phyloP scores from a whole-genome alignment of 2,113 vertebrate genomes.

The Apodemus speciosus region DNA sequence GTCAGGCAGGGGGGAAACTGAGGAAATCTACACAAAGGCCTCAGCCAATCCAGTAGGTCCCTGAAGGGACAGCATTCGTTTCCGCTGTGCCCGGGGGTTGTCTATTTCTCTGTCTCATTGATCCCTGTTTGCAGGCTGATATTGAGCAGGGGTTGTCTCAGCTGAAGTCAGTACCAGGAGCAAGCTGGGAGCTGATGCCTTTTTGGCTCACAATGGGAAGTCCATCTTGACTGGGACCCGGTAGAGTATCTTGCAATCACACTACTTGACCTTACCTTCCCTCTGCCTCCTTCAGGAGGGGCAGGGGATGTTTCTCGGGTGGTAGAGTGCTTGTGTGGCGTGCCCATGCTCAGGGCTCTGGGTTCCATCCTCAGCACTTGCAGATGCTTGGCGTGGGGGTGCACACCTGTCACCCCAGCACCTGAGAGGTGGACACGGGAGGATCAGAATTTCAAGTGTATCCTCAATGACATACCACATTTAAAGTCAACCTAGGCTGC shows the following conservation, averaged over 20 bases:
- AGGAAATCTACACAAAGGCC: neutral
- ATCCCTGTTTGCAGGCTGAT: neutral
- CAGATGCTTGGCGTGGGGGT: neutral
- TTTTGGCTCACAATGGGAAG: neutral
- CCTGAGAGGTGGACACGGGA: no score
- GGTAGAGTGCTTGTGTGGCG: no score
- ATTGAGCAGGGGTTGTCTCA: no score
- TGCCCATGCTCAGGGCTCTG: neutral
- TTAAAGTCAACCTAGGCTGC: neutral
- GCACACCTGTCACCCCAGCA: no score
- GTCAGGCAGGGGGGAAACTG: neutral
- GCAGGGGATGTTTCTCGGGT: no score
- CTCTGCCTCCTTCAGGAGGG: neutral
- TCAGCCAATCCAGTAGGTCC: neutral
- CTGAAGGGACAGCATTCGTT: neutral
- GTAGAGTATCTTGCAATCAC: rapidly evolving
- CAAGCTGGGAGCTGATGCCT: neutral
- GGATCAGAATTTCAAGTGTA: neutral
- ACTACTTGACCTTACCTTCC: neutral
- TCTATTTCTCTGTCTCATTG: neutral
- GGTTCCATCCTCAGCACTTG: neutral
- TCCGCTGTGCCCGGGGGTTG: neutral
- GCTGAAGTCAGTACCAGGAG: no score
- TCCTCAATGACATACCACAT: neutral
- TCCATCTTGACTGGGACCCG: neutral